Conservation (phyloP, 2,113 vertebrate species). For the Prionailurus viverrinus region DNA sequence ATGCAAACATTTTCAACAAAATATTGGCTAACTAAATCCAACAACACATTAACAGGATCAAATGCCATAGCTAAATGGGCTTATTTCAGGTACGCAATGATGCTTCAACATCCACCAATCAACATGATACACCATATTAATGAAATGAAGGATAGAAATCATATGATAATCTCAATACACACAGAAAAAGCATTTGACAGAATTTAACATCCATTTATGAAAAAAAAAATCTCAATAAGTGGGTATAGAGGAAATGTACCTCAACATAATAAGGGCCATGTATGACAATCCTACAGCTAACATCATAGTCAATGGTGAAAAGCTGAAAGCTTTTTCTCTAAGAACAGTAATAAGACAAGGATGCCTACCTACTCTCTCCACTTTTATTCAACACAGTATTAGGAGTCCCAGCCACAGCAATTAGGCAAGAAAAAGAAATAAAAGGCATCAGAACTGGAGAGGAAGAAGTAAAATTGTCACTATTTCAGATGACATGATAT, state of each 20-base stretch:
- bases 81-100: background rate
- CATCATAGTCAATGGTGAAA: background rate
- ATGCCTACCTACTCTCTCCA: background rate
- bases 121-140: background rate
- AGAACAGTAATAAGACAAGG: background rate
- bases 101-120: background rate
- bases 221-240: background rate
- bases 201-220: background rate
- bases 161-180: background rate
- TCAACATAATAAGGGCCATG: background rate
- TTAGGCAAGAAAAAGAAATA: background rate
- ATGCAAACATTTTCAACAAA: background rate
- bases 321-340: background rate
- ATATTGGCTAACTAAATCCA: background rate
- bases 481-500: background rate
- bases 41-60: background rate
- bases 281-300: background rate
- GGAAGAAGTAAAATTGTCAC: background rate
- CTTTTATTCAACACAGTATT: background rate
- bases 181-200: background rate
- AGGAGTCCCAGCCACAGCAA: background rate
- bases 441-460: background rate
- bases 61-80: background rate
- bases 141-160: background rate
- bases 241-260: background rate